Evolutionary conservation across 2,888 invertebrate species (phyloP).

Genomic region (Drosophila gaucha): DNA sequence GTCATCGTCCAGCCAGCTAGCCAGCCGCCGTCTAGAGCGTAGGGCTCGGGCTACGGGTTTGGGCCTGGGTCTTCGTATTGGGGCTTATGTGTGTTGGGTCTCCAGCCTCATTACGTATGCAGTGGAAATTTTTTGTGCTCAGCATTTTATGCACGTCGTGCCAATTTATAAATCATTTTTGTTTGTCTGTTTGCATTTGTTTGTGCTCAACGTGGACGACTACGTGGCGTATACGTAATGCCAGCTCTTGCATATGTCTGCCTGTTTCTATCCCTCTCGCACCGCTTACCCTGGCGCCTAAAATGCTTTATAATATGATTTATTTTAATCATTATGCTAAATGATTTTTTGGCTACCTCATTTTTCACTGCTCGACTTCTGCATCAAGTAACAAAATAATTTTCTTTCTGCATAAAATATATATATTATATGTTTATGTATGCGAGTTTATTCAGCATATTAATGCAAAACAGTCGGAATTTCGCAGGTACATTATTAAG

Average conservation of each 20-base stretch:
- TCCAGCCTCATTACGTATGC: constrained; percentile 73
- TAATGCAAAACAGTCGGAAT: constrained; percentile 1
- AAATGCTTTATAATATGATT: constrained; percentile 68
- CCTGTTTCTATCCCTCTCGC: constrained; percentile 10
- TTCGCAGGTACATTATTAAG: constrained; percentile 12
- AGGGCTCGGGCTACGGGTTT: not conserved
- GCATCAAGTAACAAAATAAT: constrained; percentile 56
- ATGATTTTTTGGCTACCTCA: constrained; percentile 65
- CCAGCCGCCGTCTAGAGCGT: constrained; percentile 22
- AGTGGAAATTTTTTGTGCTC: constrained; percentile 74
- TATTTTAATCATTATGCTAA: constrained; percentile 81
- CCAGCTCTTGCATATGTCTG: constrained; percentile 34
- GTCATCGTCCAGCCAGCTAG: constrained; percentile 52
- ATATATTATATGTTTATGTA: constrained; percentile 38
- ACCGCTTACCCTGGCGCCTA: constrained; percentile 17
- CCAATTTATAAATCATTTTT: constrained; percentile 84
- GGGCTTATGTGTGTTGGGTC: constrained; percentile 43
- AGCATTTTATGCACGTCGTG: constrained; percentile 82
- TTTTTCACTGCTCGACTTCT: constrained; percentile 53
- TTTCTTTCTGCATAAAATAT: constrained; percentile 36
- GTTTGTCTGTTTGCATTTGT: constrained; percentile 74
- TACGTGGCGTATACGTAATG: constrained; percentile 70
- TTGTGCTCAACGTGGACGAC: constrained; percentile 62
- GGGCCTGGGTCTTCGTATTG: constrained; percentile 17
- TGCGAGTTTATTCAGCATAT: constrained; percentile 26